Base-by-base conservation (phyloP, 2,797 vertebrate species). In the Cyprinodon diabolis region DNA sequence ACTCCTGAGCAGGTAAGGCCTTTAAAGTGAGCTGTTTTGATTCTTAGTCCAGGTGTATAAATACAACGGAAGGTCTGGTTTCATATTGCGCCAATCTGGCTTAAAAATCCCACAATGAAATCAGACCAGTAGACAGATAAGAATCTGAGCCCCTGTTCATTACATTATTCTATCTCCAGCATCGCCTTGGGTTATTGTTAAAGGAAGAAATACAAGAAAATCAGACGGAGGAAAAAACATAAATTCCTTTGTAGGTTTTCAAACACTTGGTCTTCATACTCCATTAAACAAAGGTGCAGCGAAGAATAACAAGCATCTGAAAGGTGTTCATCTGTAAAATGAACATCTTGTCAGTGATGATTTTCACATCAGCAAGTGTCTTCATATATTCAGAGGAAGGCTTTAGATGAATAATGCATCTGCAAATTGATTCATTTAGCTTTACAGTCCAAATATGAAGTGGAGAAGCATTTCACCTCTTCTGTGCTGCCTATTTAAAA, bases 11-110 rank as follows among this genome's bases (percentile, higher is more conserved):
- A 52, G 51, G 13, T 3, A 1, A 30, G 25, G 25, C 1, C 2
- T 30, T 30, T 30, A 30, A 30, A 30, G 25, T 30, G 25, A 71
- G 72, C 71, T 52, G 67, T 75, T 77, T 75, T 70, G 67, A 72
- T 83, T 81, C 57, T 62, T n/a, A 79, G 71, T 13, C 58, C 52
- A 69, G 66, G 71, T 37, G 79, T 84, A 63, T 68, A 56, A 82
- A 55, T 45, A 45, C 52, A 76, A 78, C 11, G 54, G 57, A 80
- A 66, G 79, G 60, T 72, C 1, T 45, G 79, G 84, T 84, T 73
- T 68, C 30, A 68, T 80, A 67, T 63, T 70, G 63, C 40, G 81
- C 69, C 80, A 62, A 74, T 66, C 60, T 35, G 58, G 55, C 69
- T 74, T 12, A 43, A 63, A 63, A 63, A 70, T 79, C 30, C 55